Percentiles rank a stretch among this genome's conserved stretches.
phyloP scores from a whole-genome alignment of 2,113 vertebrate species.

The Saccopteryx bilineata region DNA sequence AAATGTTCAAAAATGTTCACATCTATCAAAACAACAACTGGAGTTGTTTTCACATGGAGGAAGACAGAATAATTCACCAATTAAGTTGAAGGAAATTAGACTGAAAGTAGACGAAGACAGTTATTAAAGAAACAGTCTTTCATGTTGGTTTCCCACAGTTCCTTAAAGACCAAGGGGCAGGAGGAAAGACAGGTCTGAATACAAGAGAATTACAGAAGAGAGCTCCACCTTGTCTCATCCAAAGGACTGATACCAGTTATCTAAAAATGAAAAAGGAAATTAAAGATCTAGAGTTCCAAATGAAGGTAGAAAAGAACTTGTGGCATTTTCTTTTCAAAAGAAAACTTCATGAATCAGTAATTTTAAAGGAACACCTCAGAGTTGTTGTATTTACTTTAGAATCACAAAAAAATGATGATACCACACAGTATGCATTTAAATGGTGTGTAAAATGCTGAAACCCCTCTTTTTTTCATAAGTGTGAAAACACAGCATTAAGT shows the following conservation, averaged over 20 bases:
- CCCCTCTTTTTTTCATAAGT: slow-evolving; percentile 2
- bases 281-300: not conserved
- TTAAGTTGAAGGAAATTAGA: not conserved
- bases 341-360: not conserved
- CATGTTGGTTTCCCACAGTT: not conserved
- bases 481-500: not conserved
- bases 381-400: not conserved
- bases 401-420: slow-evolving; percentile 25
- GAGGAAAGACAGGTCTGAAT: not conserved
- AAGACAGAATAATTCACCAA: not conserved
- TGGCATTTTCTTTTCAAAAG: not conserved
- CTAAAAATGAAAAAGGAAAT: slow-evolving; percentile 2
- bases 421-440: not conserved
- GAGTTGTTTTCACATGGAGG: not conserved
- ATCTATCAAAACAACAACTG: not conserved
- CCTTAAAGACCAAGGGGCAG: not conserved
- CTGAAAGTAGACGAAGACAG: not conserved
- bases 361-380: not conserved
- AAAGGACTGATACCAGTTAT: not conserved
- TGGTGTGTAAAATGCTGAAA: slow-evolving; percentile 2
- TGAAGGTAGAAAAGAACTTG: not conserved
- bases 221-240: not conserved
- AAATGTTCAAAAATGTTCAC: not conserved
- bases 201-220: not conserved
- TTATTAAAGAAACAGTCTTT: not conserved